phyloP scores from a whole-genome alignment of 2,113 vertebrate species.

The Rhombomys opimus region DNA sequence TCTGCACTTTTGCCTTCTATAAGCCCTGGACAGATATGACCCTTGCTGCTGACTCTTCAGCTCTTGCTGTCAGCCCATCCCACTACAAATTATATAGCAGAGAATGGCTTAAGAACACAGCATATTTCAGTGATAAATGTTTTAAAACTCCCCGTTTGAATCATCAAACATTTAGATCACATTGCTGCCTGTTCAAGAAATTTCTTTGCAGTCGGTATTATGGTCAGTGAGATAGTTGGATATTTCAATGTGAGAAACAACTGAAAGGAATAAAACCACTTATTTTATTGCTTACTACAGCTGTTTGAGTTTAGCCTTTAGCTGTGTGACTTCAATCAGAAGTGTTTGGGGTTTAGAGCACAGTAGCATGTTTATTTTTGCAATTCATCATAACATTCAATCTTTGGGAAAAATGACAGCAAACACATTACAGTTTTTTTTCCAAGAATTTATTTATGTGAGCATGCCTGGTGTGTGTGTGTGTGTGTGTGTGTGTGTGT shows the following conservation, averaged over 20 bases:
- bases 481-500: background rate
- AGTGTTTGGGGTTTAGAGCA: slow-evolving; percentile 59
- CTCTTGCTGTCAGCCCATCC: background rate
- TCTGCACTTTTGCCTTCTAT: background rate
- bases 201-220: background rate
- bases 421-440: slow-evolving; percentile 46
- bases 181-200: background rate
- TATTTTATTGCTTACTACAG: slow-evolving; percentile 62
- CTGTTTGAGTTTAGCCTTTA: slow-evolving; percentile 65
- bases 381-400: slow-evolving; percentile 73
- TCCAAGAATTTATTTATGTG: slow-evolving; percentile 68
- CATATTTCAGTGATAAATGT: background rate
- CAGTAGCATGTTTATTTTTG: slow-evolving; percentile 57
- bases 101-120: background rate
- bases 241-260: background rate
- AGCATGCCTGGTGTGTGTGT: background rate
- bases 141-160: background rate
- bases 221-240: background rate
- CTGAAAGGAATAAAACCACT: background rate
- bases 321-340: slow-evolving; percentile 65
- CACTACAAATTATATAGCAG: background rate
- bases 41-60: background rate
- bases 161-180: background rate
- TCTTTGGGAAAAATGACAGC: slow-evolving; percentile 71
- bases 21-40: background rate